Conservation (phyloP, 2,113 vertebrate genomes). For the Silurus asotus region DNA sequence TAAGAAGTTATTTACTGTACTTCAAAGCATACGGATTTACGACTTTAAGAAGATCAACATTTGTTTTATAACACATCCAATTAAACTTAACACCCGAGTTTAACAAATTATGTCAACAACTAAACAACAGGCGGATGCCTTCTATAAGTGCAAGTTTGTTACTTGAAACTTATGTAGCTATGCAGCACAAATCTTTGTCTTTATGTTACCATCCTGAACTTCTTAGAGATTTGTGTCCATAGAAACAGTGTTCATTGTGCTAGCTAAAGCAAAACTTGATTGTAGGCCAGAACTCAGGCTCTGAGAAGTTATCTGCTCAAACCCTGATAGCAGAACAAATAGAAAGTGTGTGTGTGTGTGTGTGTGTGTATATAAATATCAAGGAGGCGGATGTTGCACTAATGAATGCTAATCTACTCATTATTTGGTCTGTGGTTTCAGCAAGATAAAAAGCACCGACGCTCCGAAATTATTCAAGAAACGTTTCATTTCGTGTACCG, state of each 20-base stretch:
- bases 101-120: neutral
- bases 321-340: conserved; percentile 17
- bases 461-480: neutral
- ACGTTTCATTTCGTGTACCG: conserved; percentile 4
- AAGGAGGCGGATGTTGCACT: neutral
- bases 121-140: neutral
- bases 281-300: neutral
- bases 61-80: neutral
- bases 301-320: neutral
- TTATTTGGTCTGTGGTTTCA: conserved; percentile 36
- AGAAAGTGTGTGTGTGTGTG: neutral
- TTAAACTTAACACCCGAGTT: neutral
- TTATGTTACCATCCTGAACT: no score
- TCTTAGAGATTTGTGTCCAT: neutral
- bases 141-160: neutral
- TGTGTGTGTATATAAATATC: neutral
- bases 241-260: neutral
- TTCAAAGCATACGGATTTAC: neutral
- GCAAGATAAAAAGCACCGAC: conserved; percentile 22
- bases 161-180: neutral
- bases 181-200: neutral
- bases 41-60: neutral
- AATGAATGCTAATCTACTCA: conserved; percentile 36
- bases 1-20: neutral
- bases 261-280: neutral